Base-by-base conservation (phyloP, 2,888 invertebrate genomes). In the Nebria salina region DNA sequence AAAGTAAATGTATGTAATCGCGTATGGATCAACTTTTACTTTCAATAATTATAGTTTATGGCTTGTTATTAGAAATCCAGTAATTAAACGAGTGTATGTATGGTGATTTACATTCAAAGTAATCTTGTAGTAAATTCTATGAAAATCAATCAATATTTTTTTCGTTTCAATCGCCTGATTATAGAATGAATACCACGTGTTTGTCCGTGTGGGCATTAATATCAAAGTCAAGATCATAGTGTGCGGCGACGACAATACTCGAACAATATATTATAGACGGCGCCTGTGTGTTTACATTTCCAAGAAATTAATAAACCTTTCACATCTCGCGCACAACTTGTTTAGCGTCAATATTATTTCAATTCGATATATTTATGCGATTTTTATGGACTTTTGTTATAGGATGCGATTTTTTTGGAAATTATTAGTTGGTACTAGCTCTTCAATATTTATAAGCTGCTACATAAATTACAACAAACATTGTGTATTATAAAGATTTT, bases 301-400 rank as follows among this genome's bases (percentile, higher is more conserved):
- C 75, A 75, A 79, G 79, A 79, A 79, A 79, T 79, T 79, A 79
- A 79, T 79, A 79, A 79, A 79, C 79, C 79, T 79, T 79, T 79
- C 79, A 79, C 79, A 79, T 78, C 20, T 70, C 70, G 34, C 20
- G 34, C 15, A 70, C 70, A 34, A 73, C 41, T 26, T 42, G 73
- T 73, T 73, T 73, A 73, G 43, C 42, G 73, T 41, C 73, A 73
- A 73, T 73, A 43, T 73, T 41, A 73, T 73, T 73, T 73, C 41
- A 73, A 73, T 73, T 73, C n/a, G 26, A 73, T 41, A 42, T 13
- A 20, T 73, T 73, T 73, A 73, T 73, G 42, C 15, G 73, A 43
- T 73, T 73, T 73, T 73, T 73, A 73, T 73, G 42, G 15, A 42
- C n/a, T 41, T 20, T 9, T 20, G 73, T 73, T 73, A 26, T 70